These are phyloP conservation scores for Lithophane socia DNA, from an alignment of 2,888 invertebrate species.

Conservation along the genomic window DNA sequence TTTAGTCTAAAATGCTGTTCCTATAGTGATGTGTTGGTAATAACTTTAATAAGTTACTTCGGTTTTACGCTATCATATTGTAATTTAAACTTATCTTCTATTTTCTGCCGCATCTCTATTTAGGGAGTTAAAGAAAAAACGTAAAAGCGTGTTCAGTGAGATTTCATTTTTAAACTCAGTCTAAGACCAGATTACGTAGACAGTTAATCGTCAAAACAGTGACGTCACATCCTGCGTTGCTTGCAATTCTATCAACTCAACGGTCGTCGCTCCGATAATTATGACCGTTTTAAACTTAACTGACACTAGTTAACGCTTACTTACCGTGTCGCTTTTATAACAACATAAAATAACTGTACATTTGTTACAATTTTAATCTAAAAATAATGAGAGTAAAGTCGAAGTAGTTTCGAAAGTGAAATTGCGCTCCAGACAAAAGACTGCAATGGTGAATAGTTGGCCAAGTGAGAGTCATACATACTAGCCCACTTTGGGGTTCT, in stretches of 20 bases:
- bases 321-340: constrained; percentile 47
- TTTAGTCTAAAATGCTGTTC: not conserved
- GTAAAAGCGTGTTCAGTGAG: constrained; percentile 6
- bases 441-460: constrained; percentile 30
- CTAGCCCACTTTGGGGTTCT: not conserved
- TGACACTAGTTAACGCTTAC: constrained; percentile 53
- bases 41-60: not conserved
- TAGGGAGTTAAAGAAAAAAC: not conserved
- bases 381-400: constrained; percentile 49
- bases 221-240: constrained; percentile 67
- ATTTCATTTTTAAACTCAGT: constrained; percentile 24
- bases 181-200: constrained; percentile 44
- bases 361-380: constrained; percentile 30
- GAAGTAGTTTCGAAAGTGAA: constrained; percentile 64
- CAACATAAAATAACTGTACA: constrained; percentile 27
- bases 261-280: constrained; percentile 64
- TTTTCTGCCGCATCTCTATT: constrained; percentile 9
- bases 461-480: constrained; percentile 22
- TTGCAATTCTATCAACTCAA: constrained; percentile 57
- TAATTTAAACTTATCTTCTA: constrained; percentile 2
- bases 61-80: not conserved
- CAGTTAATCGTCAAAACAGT: constrained; percentile 59
- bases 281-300: constrained; percentile 61
- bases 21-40: not conserved
- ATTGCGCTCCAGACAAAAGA: constrained; percentile 44